Conservation (phyloP, 1,140 invertebrate genomes). For the Callitettix versicolor region DNA sequence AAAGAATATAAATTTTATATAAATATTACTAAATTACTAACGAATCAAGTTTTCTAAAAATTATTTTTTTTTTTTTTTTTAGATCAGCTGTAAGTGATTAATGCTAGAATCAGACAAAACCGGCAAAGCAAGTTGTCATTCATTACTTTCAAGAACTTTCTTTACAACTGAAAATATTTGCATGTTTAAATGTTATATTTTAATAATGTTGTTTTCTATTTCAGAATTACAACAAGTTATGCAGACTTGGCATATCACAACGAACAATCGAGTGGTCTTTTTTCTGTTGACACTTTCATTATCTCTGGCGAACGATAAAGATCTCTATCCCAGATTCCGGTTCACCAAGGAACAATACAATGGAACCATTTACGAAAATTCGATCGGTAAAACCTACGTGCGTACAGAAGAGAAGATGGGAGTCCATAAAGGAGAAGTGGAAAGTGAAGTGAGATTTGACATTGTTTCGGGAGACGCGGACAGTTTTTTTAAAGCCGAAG, state of each 20-base stretch:
- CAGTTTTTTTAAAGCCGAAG: conserved; percentile 85
- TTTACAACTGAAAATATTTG: too few species aligned
- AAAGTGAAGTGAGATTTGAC: conserved; percentile 59
- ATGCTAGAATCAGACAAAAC: too few species aligned
- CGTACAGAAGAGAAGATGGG: conserved; percentile 54
- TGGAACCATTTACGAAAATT: conserved; percentile 83
- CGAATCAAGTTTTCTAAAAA: too few species aligned
- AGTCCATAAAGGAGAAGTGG: conserved; percentile 41
- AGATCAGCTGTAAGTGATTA: too few species aligned
- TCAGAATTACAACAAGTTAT: too few species aligned
- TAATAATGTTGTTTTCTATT: too few species aligned
- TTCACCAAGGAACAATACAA: conserved; percentile 74
- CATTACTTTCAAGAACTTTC: too few species aligned
- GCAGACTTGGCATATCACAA: background rate
- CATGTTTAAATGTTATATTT: too few species aligned
- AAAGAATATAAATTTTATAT: too few species aligned
- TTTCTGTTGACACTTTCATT: background rate
- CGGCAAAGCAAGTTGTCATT: too few species aligned
- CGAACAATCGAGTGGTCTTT: background rate
- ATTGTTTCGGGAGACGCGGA: conserved; percentile 75
- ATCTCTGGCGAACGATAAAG: background rate
- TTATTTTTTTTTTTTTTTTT: too few species aligned
- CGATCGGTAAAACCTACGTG: conserved; percentile 70
- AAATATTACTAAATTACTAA: too few species aligned
- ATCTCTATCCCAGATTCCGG: conserved; percentile 31